Evolutionary conservation across 2,888 invertebrate genomes (phyloP), one percentile per base, ranked within the genome.

Genomic region (Lasius platythorax): DNA sequence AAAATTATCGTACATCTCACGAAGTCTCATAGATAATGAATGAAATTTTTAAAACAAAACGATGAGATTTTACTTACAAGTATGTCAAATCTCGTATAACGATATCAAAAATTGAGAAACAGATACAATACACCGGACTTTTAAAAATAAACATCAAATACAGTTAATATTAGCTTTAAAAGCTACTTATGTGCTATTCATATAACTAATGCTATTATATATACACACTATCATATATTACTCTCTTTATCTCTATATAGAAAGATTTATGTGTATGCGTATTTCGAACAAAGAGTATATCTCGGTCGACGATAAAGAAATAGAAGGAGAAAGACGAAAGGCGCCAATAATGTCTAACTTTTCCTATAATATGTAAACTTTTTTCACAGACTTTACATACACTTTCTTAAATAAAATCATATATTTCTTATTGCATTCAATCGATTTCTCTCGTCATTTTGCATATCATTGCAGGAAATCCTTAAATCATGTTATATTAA

Each of bases 61-160:
- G 67, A 56, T 68, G 83, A 83, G 23, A 79, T 82, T 28, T 30
- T 43, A 40, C 37, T 23, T 40, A 18, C 12, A 66, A 66, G 6
- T 23, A 3, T 30, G 11, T 70, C 30, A 50, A 50, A 70, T 70
- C 15, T 53, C 15, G 8, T 37, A 53, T 33, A 53, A 23, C 2
- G 23, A 53, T 37, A 53, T 53, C 8, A 37, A 72, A 72, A 72
- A 72, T 23, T 23, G 53, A 23, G 23, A 56, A 72, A 73, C 23
- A 50, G 5, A 70, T 30, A 18, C 12, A 40, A 68, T 37, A 64
- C n/a, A 3, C 11, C 1, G 56, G 56, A 28, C 11, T 40, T 33
- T 50, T 70, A 23, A 33, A 33, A 53, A 68, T 50, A 9, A 28
- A 12, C 18, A 46, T 5, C 8, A n/a, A 50, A 37, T 23, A n/a